Evolutionary conservation across 2,888 invertebrate species (phyloP).

Genomic region (Dryobotodes eremita): DNA sequence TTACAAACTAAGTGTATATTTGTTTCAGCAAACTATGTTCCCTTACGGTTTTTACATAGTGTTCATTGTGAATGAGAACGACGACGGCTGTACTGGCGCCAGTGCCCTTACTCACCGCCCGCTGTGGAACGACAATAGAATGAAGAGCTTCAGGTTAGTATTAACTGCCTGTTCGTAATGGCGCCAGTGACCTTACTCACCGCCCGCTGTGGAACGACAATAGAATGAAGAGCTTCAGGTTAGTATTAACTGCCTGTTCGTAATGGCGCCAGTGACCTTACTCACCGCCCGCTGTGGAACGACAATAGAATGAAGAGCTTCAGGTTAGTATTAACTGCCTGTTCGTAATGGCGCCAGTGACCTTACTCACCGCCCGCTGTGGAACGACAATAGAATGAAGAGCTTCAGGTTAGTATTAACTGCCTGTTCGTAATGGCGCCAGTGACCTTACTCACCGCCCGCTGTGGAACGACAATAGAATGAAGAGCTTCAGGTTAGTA

Average conservation of each 20-base stretch:
- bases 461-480: not conserved
- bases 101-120: not conserved
- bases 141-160: constrained; percentile 67
- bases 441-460: not conserved
- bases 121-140: constrained; percentile 35
- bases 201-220: no score
- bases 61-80: constrained; percentile 92
- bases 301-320: not conserved
- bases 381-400: not conserved
- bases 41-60: constrained; percentile 94
- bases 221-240: no score
- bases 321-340: not conserved
- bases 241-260: not conserved
- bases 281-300: not conserved
- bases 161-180: not conserved
- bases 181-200: not conserved
- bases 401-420: not conserved
- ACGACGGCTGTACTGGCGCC: constrained; percentile 86
- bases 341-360: not conserved
- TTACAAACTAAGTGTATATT: not conserved
- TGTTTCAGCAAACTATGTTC: constrained; percentile 91
- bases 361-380: not conserved
- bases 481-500: not conserved
- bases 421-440: not conserved
- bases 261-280: not conserved